Percentiles rank a stretch among this genome's conserved stretches.
These are phyloP conservation scores for Eutolmus rufibarbis DNA, from an alignment of 2,888 invertebrate genomes.

Conservation along the genomic window DNA sequence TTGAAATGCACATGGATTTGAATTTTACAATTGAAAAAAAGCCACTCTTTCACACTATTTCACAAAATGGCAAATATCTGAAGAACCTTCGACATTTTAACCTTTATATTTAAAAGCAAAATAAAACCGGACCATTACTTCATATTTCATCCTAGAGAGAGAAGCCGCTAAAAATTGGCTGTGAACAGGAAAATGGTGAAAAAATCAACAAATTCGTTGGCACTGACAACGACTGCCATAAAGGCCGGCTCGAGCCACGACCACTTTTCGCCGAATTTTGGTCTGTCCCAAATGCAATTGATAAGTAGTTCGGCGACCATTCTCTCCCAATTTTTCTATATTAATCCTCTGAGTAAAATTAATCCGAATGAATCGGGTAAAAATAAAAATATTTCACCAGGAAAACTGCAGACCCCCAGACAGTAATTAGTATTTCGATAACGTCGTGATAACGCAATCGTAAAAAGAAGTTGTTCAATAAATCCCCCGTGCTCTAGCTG, in stretches of 20 bases:
- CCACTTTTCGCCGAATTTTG: neutral
- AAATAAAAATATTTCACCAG: conserved; percentile 28
- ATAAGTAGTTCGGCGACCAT: neutral
- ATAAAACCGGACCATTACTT: neutral
- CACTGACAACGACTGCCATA: neutral
- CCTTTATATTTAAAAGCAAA: no score
- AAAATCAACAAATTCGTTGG: neutral
- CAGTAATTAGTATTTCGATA: conserved; percentile 60
- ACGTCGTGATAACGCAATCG: conserved; percentile 56
- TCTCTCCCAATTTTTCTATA: conserved; percentile 5
- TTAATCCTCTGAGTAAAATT: conserved; percentile 32
- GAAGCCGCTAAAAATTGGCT: neutral
- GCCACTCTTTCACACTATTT: no score
- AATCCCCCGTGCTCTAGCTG: conserved; percentile 6
- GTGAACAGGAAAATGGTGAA: neutral
- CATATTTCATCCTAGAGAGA: neutral
- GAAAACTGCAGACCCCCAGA: conserved; percentile 51
- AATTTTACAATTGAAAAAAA: no score
- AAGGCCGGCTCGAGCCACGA: no score
- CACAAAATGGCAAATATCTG: no score
- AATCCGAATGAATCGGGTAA: neutral
- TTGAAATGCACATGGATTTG: no score
- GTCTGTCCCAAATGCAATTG: neutral
- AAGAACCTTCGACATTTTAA: no score
- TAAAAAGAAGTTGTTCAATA: conserved; percentile 30